Evolutionary conservation across 2,797 vertebrate genomes (phyloP), one percentile per base, ranked within the genome.

Genomic region (Moxostoma hubbsi): DNA sequence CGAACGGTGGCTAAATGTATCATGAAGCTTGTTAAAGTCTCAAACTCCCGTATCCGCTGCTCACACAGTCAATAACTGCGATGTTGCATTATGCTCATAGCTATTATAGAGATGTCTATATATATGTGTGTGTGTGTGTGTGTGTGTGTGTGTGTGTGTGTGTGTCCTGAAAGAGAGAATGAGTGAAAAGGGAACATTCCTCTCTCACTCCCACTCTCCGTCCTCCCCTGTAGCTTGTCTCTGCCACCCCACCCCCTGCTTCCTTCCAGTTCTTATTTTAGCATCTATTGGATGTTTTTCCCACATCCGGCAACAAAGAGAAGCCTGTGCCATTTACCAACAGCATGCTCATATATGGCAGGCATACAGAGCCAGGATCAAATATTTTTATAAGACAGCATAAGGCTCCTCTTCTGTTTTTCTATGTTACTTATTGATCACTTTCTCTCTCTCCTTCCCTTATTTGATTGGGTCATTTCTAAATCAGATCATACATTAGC

Each of bases 201-300:
- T 95, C 95, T 96, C 90, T 88, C 94, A 94, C 95, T 95, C 95
- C 94, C 93, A 36, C 36, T 36, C 36, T 36, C 36, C 36, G 36
- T 36, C 36, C 36, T 36, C 36, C 36, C 36, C 36, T 2, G 18
- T 24, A 24, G 68, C 73, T 66, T 54, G 45, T 46, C 92, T 70
- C 90, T 92, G 90, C 92, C 90, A 92, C 93, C 91, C 92, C 95
- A 94, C 95, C 95, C 94, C 96, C 95, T 93, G 94, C 95, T 98
- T 98, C 97, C 97, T 99, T 98, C 97, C 97, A 97, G 93, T 92
- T 92, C 96, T 98, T 96, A 97, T 97, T 98, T 97, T 98, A 98
- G 96, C 95, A 94, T 93, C 92, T 89, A 92, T 84, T 93, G 93
- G 95, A 95, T 97, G 95, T 95, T 98, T 95, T 96, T 96, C 94